Percentiles rank a stretch among this genome's conserved stretches.
Conservation (phyloP, 2,888 invertebrate species). For the Tubiluchus corallicola region DNA sequence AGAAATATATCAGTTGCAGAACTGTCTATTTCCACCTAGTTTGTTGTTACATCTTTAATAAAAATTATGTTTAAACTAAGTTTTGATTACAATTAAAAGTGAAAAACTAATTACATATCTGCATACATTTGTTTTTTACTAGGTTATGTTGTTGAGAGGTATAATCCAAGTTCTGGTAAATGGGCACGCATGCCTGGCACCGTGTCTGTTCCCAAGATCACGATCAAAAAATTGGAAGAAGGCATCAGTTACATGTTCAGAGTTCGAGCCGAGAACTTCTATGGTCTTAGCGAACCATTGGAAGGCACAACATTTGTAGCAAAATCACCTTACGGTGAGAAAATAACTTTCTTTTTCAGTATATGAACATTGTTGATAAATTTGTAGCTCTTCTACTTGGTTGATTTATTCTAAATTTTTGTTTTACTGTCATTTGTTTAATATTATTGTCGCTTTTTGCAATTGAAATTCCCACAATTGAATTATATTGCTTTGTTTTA, state of each 20-base stretch:
- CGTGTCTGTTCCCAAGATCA: not conserved
- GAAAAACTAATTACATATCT: too few species aligned
- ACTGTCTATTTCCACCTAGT: too few species aligned
- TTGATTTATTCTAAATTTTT: too few species aligned
- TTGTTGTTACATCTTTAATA: too few species aligned
- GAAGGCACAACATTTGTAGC: conserved; percentile 76
- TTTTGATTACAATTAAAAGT: too few species aligned
- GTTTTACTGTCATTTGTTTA: too few species aligned
- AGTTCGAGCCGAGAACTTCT: conserved; percentile 88
- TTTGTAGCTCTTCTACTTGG: too few species aligned
- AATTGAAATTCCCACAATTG: not conserved
- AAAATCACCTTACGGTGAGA: conserved; percentile 71
- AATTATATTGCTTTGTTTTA: too few species aligned
- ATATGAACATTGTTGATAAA: not conserved
- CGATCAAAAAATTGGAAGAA: not conserved
- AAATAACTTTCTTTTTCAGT: not conserved
- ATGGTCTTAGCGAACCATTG: conserved; percentile 82
- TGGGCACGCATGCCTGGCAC: not conserved
- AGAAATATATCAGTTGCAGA: too few species aligned
- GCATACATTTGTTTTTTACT: too few species aligned
- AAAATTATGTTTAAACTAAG: too few species aligned
- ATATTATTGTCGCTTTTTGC: too few species aligned
- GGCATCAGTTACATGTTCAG: conserved; percentile 61
- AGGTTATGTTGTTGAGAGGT: not conserved
- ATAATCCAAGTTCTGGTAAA: not conserved